Percentiles rank a stretch among this genome's conserved stretches.
Evolutionary conservation across 2,113 vertebrate species (phyloP).

Genomic region (Columba janthina): DNA sequence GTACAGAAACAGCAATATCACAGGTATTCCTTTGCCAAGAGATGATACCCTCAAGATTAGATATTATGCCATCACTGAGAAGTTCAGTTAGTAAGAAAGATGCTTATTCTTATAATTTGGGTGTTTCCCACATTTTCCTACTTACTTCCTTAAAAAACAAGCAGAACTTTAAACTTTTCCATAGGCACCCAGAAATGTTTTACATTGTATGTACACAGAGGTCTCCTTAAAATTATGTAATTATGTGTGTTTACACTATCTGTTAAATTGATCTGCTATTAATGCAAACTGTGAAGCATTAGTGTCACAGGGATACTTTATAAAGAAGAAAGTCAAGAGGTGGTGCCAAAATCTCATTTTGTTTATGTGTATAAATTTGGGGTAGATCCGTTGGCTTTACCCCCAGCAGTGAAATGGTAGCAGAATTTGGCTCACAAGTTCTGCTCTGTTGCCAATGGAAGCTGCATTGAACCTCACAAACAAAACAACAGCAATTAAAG

Average conservation of each 20-base stretch:
- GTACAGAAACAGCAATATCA: slow-evolving; percentile 18
- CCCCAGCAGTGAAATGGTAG: neutral
- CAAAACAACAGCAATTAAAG: rapidly evolving
- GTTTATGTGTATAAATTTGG: neutral
- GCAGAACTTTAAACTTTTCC: neutral
- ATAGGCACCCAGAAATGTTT: neutral
- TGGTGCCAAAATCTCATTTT: neutral
- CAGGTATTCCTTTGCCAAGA: slow-evolving; percentile 32
- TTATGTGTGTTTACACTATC: neutral
- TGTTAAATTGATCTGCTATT: neutral
- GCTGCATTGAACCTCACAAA: neutral
- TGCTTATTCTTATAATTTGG: neutral
- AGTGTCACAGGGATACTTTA: neutral
- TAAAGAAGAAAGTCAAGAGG: neutral
- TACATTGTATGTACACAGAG: neutral
- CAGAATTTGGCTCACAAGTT: neutral
- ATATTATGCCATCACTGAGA: neutral
- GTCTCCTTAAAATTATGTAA: neutral
- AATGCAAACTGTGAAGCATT: neutral
- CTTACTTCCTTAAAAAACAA: neutral
- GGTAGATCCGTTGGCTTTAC: neutral
- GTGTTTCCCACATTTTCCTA: neutral
- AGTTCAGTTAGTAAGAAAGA: neutral
- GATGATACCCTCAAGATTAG: neutral
- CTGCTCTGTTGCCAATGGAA: neutral